A percentile compares a stretch with the other conserved stretches of the same genome.
Conservation (phyloP, 1,140 invertebrate species). For the Onthophagus taurus region DNA sequence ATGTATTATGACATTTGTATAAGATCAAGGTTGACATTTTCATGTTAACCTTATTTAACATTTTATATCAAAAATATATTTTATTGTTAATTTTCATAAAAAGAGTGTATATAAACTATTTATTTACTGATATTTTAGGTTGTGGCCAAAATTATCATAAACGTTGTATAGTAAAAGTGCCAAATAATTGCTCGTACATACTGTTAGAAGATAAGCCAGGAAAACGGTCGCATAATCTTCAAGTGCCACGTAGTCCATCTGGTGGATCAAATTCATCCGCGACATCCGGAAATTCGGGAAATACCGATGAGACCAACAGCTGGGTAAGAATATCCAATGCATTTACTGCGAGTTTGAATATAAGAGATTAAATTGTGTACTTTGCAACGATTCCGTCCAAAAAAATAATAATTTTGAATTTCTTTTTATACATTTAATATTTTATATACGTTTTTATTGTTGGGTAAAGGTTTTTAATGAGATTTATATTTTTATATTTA, state of each 20-base stretch:
- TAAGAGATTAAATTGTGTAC: constrained; percentile 19
- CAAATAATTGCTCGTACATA: constrained; percentile 81
- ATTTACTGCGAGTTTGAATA: constrained; percentile 30
- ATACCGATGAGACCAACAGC: constrained; percentile 39
- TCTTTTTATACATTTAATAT: neutral
- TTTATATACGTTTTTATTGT: neutral
- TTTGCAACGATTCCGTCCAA: constrained; percentile 2
- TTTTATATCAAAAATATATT: no score
- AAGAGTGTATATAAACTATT: no score
- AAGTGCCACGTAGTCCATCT: constrained; percentile 60
- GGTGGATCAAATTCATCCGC: constrained; percentile 35
- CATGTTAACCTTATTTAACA: neutral
- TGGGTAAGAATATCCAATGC: constrained; percentile 39
- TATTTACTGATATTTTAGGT: constrained; percentile 51
- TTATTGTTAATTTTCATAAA: no score
- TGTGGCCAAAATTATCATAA: constrained; percentile 98
- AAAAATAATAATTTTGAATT: neutral
- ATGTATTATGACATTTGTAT: no score
- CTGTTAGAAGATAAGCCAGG: constrained; percentile 42
- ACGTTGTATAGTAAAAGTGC: constrained; percentile 95
- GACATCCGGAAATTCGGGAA: constrained; percentile 32
- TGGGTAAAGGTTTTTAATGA: neutral
- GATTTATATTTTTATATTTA: neutral
- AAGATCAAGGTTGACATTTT: neutral
- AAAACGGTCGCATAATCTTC: constrained; percentile 46